Evolutionary conservation across 2,113 vertebrate species (phyloP), one percentile per base, ranked within the genome.

Genomic region (Nettapus auritus): DNA sequence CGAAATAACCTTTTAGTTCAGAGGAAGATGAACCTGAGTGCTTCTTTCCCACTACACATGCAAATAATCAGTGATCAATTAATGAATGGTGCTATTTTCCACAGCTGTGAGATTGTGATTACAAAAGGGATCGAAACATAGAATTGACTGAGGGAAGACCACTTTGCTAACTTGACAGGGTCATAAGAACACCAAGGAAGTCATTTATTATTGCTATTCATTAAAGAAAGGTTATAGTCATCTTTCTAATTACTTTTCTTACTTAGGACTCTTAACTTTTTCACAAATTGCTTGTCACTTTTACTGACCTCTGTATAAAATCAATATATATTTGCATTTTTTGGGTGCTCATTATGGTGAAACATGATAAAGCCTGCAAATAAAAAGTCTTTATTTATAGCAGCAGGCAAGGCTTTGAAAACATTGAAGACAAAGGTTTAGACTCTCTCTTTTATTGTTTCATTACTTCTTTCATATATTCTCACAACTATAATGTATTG

Each of bases 191-290:
- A 96, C 85, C 71, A 71, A 81, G 96, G 95, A 97, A 97, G 96
- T 96, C 0, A 97, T 97, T 97, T 97, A 97, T 98, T 98, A 97
- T 93, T 95, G 94, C 73, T 97, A 96, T 97, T 97, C 96, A 97
- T 97, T 97, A 97, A 95, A 95, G 85, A 97, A 96, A 97, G 94
- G 96, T 97, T 98, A 87, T 85, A 95, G 82, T 94, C 86, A 95
- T 97, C 82, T 95, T 97, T 97, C 91, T 96, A 98, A 98, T 98
- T 98, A 97, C 95, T 97, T 97, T 97, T 97, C 94, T 94, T 97
- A 95, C 89, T 93, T 95, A 89, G 48, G 66, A 96, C 73, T 90
- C 63, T 36, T 94, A 95, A 94, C 89, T 97, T 96, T 96, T 94
- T 83, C 94, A 82, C 57, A 94, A 88, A 97, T 97, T 97, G 82